Evolutionary conservation across 1,140 invertebrate genomes (phyloP), one percentile per base, ranked within the genome.

Genomic region (Diorhabda sublineata): DNA sequence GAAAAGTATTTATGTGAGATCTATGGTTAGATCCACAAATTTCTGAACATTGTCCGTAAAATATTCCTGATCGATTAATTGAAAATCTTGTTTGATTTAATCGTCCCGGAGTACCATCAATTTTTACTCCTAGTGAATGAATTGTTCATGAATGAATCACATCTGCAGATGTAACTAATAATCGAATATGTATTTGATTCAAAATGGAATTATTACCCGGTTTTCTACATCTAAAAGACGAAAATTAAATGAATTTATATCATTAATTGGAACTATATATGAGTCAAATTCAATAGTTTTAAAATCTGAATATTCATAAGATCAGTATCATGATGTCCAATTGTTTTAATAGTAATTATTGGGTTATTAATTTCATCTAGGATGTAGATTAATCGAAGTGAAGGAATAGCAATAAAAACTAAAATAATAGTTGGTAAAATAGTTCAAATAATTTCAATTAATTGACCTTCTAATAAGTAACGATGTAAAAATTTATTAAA

Each of bases 11-110:
- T 82, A 71, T 81, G 74, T 69, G 76, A 78, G 70, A 91, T 66
- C 86, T 87, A 82, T 92, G 90, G 81, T 91, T 91, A 65, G 84
- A 82, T 5, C 89, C 89, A 85, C 89, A 92, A 85, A 92, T 90
- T 86, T 92, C 90, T 77, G 89, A 91, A 81, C 90, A 92, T 86
- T 92, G 89, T 0, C 89, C 89, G 82, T 81, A 90, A 80, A 84
- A 89, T 75, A 89, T 70, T 60, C 89, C 88, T 47, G 85, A 76
- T 58, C 84, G 83, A 71, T 84, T 86, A 77, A 84, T 78, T 73
- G 78, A 79, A 78, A 88, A 83, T 69, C 72, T 83, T 64, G 84
- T 78, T 87, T 90, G 85, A 81, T 90, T 91, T 80, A 91, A 75
- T 56, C 88, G 87, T 0, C 88, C 88, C 41, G 88, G 88, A 4